Evolutionary conservation across 2,113 vertebrate genomes (phyloP), one percentile per base, ranked within the genome.

Genomic region (Rhea pennata): DNA sequence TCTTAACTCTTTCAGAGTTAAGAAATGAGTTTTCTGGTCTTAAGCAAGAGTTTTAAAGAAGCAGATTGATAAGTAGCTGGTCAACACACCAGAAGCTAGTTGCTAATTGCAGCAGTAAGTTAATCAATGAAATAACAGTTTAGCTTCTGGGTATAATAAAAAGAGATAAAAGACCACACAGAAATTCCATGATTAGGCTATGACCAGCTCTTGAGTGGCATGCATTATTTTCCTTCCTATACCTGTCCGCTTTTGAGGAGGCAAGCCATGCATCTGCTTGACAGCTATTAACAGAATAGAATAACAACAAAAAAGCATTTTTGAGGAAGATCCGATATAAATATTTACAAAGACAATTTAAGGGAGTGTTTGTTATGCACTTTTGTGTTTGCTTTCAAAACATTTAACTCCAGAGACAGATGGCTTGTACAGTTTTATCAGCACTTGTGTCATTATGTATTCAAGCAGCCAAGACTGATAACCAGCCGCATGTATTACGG

Each of bases 311-410:
- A 91, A 95, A 90, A 72, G 12, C 51, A 39, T 79, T 94, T 93
- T 83, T 2, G 42, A 33, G 79, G 82, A 84, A 96, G 79, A 94
- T 77, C 77, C 90, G 89, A 95, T 95, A 96, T 93, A 96, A 97
- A 96, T 96, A 97, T 96, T 97, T 97, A 97, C 83, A 89, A 92
- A 97, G 93, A 95, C 65, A 88, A 91, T 88, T 94, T 97, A 92
- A 95, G 82, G 48, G 83, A 92, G 31, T 95, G 90, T 92, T 91
- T 95, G 56, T 92, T 91, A 87, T 90, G 82, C 95, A 87, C 78
- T 95, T 94, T 95, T 87, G 46, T 96, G 83, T 95, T 97, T 97
- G 95, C 70, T 92, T 97, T 98, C 96, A 97, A 97, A 94, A 97
- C 88, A 91, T 96, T 96, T 96, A 97, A 95, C 96, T 96, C 51